A percentile compares a stretch with the other conserved stretches of the same genome.
These are phyloP conservation scores for Nixonia krombeini DNA, from an alignment of 1,140 invertebrate genomes.

Conservation along the genomic window DNA sequence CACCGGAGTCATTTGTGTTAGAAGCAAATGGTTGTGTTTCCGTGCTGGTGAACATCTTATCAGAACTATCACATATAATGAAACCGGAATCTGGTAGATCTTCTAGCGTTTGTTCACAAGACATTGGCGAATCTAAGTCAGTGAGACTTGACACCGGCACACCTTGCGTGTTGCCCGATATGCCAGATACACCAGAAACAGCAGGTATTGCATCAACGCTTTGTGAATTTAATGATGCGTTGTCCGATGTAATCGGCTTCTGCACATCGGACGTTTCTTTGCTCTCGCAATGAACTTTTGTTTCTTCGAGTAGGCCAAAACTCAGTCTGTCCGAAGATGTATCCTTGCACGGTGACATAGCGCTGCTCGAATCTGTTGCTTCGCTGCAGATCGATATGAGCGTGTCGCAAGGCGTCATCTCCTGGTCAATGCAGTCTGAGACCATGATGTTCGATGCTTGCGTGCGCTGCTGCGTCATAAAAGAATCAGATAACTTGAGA, in stretches of 20 bases:
- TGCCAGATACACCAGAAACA: constrained; percentile 11
- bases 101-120: constrained; percentile 63
- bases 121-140: constrained; percentile 67
- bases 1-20: constrained; percentile 59
- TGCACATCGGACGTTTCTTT: constrained; percentile 1
- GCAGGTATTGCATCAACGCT: not conserved
- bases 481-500: constrained; percentile 26
- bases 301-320: constrained; percentile 31
- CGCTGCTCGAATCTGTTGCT: not conserved
- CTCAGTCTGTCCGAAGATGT: constrained; percentile 27
- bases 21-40: constrained; percentile 52
- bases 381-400: constrained; percentile 47
- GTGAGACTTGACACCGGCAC: constrained; percentile 51
- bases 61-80: constrained; percentile 62
- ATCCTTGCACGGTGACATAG: constrained; percentile 5
- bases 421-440: constrained; percentile 55
- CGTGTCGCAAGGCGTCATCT: constrained; percentile 63
- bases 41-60: constrained; percentile 61
- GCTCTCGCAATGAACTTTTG: constrained; percentile 23
- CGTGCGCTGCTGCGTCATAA: constrained; percentile 25
- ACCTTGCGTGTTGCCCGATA: constrained; percentile 18
- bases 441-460: constrained; percentile 27
- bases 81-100: constrained; percentile 63
- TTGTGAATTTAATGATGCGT: constrained; percentile 14
- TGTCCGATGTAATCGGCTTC: constrained; percentile 16